Conservation (phyloP, 2,797 vertebrate genomes). For the Paramormyrops hopkinsi region DNA sequence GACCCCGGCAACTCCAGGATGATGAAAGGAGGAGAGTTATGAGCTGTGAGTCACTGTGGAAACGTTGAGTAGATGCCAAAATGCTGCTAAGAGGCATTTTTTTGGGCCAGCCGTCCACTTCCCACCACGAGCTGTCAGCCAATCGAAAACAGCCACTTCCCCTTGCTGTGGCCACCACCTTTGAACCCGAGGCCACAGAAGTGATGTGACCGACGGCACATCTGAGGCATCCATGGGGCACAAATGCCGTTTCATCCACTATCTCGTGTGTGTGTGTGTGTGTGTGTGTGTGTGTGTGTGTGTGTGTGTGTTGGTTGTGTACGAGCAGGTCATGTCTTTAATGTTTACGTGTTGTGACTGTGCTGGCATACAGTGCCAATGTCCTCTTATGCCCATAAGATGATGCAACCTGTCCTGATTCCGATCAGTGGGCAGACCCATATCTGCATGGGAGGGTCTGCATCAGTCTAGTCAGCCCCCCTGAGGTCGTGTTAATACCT, state of each 20-base stretch:
- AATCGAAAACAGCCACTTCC: neutral
- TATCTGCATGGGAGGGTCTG: neutral
- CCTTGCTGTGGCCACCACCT: neutral
- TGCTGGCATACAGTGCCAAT: neutral
- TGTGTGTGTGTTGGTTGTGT: neutral
- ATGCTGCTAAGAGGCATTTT: neutral
- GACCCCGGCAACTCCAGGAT: neutral
- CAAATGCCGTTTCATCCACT: neutral
- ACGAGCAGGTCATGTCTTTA: neutral
- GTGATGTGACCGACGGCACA: neutral
- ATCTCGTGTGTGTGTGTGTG: no score
- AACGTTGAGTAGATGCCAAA: neutral
- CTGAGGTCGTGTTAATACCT: neutral
- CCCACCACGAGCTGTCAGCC: neutral
- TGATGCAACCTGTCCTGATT: neutral
- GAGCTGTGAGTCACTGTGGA: slow-evolving; percentile 1
- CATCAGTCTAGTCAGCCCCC: neutral
- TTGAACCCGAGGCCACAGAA: neutral
- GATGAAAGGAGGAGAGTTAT: neutral
- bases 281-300: neutral
- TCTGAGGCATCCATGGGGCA: neutral
- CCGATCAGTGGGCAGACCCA: neutral
- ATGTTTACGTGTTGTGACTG: neutral
- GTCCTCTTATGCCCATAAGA: neutral
- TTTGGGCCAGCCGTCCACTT: neutral